Percentiles rank a stretch among this genome's conserved stretches.
Evolutionary conservation across 2,888 invertebrate species (phyloP).

Genomic region (Julus scandinavius): DNA sequence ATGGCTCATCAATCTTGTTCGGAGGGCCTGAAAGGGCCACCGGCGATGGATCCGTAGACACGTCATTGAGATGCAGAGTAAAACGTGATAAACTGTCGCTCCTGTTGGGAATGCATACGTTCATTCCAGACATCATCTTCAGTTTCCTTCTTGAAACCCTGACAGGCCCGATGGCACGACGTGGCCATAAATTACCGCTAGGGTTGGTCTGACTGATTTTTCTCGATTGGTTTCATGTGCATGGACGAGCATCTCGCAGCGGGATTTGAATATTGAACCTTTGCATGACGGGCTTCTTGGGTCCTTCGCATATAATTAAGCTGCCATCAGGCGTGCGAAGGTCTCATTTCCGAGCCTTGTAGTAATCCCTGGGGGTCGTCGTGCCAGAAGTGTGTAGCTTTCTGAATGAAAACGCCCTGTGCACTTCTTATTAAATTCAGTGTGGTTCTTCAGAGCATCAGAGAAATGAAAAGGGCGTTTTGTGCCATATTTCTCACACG

Average conservation of each 20-base stretch:
- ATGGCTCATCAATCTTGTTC: constrained; percentile 21
- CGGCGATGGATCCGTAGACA: not conserved
- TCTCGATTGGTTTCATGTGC: constrained; percentile 1
- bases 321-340: not conserved
- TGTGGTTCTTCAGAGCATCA: not conserved
- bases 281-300: not conserved
- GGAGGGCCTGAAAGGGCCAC: constrained; percentile 20
- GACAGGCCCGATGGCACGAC: not conserved
- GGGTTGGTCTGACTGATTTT: not conserved
- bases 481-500: no score
- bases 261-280: not conserved
- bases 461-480: not conserved
- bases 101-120: constrained; percentile 11
- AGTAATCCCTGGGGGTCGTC: not conserved
- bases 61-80: not conserved
- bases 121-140: constrained; percentile 15
- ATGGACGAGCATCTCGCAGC: not conserved
- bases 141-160: not conserved
- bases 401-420: not conserved
- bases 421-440: constrained; percentile 5
- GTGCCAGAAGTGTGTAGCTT: not conserved
- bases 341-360: not conserved
- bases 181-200: not conserved
- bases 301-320: not conserved
- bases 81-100: constrained; percentile 26